Evolutionary conservation across 37 sponge, comb jelly and placozoan genomes (phyloP), one percentile per base, ranked within the genome.

Genomic region (Chondrosia reniformis): DNA sequence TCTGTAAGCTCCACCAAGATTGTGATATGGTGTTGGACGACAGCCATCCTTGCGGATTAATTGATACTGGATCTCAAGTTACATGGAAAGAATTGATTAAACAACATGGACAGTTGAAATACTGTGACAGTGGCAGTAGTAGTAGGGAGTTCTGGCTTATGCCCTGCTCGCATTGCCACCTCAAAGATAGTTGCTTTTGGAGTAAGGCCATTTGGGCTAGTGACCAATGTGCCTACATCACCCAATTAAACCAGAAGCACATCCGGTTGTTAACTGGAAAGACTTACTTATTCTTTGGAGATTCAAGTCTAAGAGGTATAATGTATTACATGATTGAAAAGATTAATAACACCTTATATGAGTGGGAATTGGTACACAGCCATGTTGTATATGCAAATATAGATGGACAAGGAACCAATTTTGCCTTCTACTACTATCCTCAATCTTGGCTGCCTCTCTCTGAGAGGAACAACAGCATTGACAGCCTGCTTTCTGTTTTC

Each of bases 251-350:
- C 1, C 24, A 2, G 19, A 62, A 58, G 25, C 4, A 21, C 25
- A 24, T 32, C 56, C 13, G 46, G 15, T 13, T 44, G 63, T 31
- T 78, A 28, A 28, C 43, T 69, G 81, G 71, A n/a, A 69, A 69
- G 36, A 69, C 72, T 13, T 25, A 71, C 24, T 8, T 80, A 3
- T 64, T 80, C 44, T 45, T 80, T 67, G 81, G 81, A 5, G 81
- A 80, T 57, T 80, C 81, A 7, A 64, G 55, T 9, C 33, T 80
- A 0, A 45, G 81, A 25, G 81, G 81, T 8, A 67, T 80, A 33
- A 80, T 80, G 81, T 80, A 80, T 33, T 67, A 80, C 52, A 67
- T 67, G 72, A 64, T 80, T 63, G 81, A 80, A 33, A 64, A 39
- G 72, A 22, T 80, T 38, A 80, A 80, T 33, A 55, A 55, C 39